Evolutionary conservation across 2,888 invertebrate genomes (phyloP), one percentile per base, ranked within the genome.

Genomic region (Drosophila aldrichi): DNA sequence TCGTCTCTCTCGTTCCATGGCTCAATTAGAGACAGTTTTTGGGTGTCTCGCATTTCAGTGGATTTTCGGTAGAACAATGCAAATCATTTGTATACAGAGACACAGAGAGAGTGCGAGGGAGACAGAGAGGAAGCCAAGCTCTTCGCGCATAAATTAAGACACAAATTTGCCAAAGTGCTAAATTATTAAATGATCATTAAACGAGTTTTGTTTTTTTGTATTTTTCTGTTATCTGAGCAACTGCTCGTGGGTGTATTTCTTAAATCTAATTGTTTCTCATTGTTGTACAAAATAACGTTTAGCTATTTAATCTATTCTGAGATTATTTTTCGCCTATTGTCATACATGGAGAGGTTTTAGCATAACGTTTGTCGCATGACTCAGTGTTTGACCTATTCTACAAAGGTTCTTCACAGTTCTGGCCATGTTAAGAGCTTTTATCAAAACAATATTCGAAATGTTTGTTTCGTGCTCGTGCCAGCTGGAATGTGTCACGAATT

Each of bases 141-240:
- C 69, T 20, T 70, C 68, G 69, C 79, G 70, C 83, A 71, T 77
- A 73, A 81, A 84, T 84, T 87, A 75, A 79, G 68, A 56, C 64
- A 58, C 63, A 79, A 79, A 81, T 84, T 88, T 71, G 71, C 74
- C 70, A 82, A 79, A 85, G 79, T 82, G 88, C 73, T 88, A 85
- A 85, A 85, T 85, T 85, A 82, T 88, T 88, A 88, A 84, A 85
- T 88, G 84, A 81, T 82, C 74, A 69, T 81, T 85, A 77, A 81
- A 71, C 72, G 60, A 61, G 68, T 75, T 71, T 75, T 38, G 2
- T 38, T 36, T 74, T 59, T 43, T 71, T 63, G 8, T 8, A 12
- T 29, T 51, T 71, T 63, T 72, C 58, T 63, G 16, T 56, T 70
- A 12, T 43, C 32, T 38, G 10, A 52, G 25, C 29, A 10, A 8